These are phyloP conservation scores for Dicentrarchus labrax DNA, from an alignment of 2,113 vertebrate species.

Conservation along the genomic window DNA sequence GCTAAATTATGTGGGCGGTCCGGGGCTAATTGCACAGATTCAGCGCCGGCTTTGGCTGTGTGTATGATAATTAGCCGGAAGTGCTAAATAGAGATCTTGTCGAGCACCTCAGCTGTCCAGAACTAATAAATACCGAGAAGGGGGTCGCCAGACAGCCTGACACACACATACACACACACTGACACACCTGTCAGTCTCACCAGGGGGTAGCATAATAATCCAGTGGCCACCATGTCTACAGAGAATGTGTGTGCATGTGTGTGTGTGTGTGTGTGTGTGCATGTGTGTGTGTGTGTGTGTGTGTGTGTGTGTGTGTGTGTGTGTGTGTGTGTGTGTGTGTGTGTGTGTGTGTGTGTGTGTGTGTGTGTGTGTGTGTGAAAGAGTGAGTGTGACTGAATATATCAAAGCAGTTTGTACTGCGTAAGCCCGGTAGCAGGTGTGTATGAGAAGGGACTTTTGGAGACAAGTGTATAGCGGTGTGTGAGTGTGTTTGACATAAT, in stretches of 20 bases:
- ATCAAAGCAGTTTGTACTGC: conserved; percentile 33
- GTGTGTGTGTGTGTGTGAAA: conserved; percentile 13
- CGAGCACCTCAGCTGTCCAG: conserved; percentile 81
- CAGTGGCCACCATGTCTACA: conserved; percentile 63
- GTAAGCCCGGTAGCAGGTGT: conserved; percentile 62
- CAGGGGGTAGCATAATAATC: conserved; percentile 63
- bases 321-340: conserved; percentile 27
- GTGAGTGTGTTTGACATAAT: conserved; percentile 28
- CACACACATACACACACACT: conserved; percentile 53
- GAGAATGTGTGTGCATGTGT: conserved; percentile 29
- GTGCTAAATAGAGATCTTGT: conserved; percentile 83
- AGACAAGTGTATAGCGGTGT: conserved; percentile 46
- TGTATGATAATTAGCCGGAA: conserved; percentile 78
- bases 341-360: conserved; percentile 21
- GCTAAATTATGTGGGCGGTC: conserved; percentile 69
- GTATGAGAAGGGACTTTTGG: conserved; percentile 36
- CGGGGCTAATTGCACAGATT: conserved; percentile 70
- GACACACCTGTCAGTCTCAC: conserved; percentile 77
- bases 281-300: conserved; percentile 25
- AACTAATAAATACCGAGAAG: conserved; percentile 80
- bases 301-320: conserved; percentile 15
- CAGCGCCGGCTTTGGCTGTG: conserved; percentile 53
- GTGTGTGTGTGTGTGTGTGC: conserved; percentile 9
- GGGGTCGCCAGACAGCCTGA: conserved; percentile 56
- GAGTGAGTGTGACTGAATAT: conserved; percentile 31